phyloP scores from a whole-genome alignment of 2,797 vertebrate genomes.

The Knipowitschia caucasica region DNA sequence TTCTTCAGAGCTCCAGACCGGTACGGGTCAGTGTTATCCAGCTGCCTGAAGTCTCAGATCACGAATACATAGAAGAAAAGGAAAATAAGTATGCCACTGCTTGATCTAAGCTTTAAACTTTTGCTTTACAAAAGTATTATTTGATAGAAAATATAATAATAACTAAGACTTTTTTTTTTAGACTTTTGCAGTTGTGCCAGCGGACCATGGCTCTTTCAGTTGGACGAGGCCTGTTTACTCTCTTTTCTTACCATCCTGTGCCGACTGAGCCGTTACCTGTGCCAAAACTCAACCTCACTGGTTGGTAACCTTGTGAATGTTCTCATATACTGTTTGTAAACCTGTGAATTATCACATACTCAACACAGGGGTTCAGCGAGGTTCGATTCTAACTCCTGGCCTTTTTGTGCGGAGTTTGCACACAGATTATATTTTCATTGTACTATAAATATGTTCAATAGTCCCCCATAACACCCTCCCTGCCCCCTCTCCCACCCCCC shows the following conservation, averaged over 20 bases:
- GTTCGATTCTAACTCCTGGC: too few relatives aligned
- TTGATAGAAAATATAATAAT: not conserved
- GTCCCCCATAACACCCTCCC: too few relatives aligned
- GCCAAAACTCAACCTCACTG: conserved; percentile 94
- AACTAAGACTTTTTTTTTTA: conserved; percentile 27
- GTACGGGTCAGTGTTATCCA: conserved; percentile 93
- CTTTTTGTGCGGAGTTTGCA: too few relatives aligned
- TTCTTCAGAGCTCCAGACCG: conserved; percentile 92
- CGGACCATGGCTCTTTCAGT: conserved; percentile 95
- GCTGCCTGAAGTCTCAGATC: conserved; percentile 93
- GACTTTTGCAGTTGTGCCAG: conserved; percentile 89
- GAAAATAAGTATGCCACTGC: conserved; percentile 86
- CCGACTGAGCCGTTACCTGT: conserved; percentile 93
- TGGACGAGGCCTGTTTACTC: conserved; percentile 93
- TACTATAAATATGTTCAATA: too few relatives aligned
- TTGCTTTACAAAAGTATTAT: not conserved
- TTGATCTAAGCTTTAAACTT: not conserved
- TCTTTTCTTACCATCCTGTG: conserved; percentile 95
- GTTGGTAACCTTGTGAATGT: conserved; percentile 53
- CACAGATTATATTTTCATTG: too few relatives aligned
- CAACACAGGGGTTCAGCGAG: too few relatives aligned
- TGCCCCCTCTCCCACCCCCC: too few relatives aligned
- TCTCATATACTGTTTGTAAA: not conserved
- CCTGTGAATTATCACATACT: too few relatives aligned
- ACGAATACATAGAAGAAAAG: conserved; percentile 97